Percentiles rank a stretch among this genome's conserved stretches.
These are phyloP conservation scores for Oryctolagus cuniculus DNA, from an alignment of 2,113 vertebrate species.

Conservation along the genomic window mOryCun1.1 NC_091436.1:160994001-160994500, in stretches of 20 bases:
- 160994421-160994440: constrained; percentile 99
- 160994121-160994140: constrained; percentile 85
- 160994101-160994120: constrained; percentile 85
- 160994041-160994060: constrained; percentile 52
- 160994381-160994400: constrained; percentile 99
- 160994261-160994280: constrained; percentile 95
- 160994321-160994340: constrained; percentile 98
- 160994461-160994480: constrained; percentile 93
- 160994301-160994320: constrained; percentile 97
- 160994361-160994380: constrained; percentile 98
- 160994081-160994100: constrained; percentile 75
- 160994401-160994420: constrained; percentile 99
- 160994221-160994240: constrained; percentile 90
- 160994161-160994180: constrained; percentile 88
- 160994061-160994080: constrained; percentile 61
- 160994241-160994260: constrained; percentile 91
- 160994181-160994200: constrained; percentile 88
- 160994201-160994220: constrained; percentile 87
- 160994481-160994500: constrained; percentile 96
- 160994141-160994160: constrained; percentile 89
- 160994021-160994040: constrained; percentile 50
- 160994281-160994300: constrained; percentile 95
- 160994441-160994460: constrained; percentile 94
- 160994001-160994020: constrained; percentile 49
- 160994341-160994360: constrained; percentile 96